phyloP scores from a whole-genome alignment of 2,888 invertebrate genomes.

The Scelioninae gen. 1 region DNA sequence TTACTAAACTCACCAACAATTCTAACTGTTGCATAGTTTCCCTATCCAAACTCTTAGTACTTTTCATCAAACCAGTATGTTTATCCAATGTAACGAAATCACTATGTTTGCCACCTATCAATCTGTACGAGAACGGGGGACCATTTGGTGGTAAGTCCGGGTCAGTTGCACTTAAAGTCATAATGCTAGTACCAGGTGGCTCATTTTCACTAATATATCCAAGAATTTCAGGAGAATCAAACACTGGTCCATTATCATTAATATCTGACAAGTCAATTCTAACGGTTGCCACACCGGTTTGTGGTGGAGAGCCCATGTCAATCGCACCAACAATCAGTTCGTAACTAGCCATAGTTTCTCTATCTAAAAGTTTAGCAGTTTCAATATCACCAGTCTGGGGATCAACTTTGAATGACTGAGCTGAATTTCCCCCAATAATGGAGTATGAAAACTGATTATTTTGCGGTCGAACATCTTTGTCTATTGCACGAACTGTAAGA shows the following conservation, averaged over 20 bases:
- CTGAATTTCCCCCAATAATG: constrained; percentile 92
- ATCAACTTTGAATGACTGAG: constrained; percentile 94
- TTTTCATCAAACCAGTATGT: constrained; percentile 91
- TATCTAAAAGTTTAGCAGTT: constrained; percentile 90
- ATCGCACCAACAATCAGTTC: constrained; percentile 93
- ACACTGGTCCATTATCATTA: constrained; percentile 96
- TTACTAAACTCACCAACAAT: constrained; percentile 85
- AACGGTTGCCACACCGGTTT: constrained; percentile 95
- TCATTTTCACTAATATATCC: constrained; percentile 95
- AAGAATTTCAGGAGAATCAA: constrained; percentile 89
- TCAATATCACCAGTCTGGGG: constrained; percentile 93
- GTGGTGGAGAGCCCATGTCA: constrained; percentile 94
- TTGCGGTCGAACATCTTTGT: constrained; percentile 95
- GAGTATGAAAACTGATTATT: constrained; percentile 97
- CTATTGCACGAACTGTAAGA: constrained; percentile 92
- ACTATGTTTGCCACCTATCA: constrained; percentile 92
- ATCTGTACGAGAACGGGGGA: constrained; percentile 93
- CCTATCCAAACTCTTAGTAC: constrained; percentile 92
- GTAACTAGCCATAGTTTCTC: constrained; percentile 91
- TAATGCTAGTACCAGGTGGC: constrained; percentile 91
- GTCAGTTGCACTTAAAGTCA: constrained; percentile 94
- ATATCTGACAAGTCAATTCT: constrained; percentile 92
- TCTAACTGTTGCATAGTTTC: constrained; percentile 91
- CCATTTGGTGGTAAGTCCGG: constrained; percentile 95
- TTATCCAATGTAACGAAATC: constrained; percentile 91